phyloP scores from a whole-genome alignment of 2,888 invertebrate species.

The Axea sp. region DNA sequence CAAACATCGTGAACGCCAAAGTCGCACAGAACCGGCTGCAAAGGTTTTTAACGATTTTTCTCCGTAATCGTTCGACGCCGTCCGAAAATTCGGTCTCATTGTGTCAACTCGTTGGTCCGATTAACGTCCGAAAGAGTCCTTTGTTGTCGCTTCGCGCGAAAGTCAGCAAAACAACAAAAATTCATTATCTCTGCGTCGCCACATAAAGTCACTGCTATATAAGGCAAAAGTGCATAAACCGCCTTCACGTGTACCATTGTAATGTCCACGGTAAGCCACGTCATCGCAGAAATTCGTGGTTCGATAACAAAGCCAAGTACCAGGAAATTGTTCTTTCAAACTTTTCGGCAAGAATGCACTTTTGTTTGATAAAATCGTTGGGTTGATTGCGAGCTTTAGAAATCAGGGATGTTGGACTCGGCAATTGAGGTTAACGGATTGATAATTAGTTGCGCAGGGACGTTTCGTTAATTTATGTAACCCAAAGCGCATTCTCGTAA shows the following conservation, averaged over 20 bases:
- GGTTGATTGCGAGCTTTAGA: constrained; percentile 5
- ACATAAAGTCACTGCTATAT: constrained; percentile 22
- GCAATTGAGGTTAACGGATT: background rate
- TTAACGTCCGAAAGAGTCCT: constrained; percentile 23
- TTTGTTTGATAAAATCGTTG: background rate
- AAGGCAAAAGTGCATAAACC: constrained; percentile 34
- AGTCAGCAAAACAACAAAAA: constrained; percentile 23
- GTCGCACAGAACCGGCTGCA: background rate
- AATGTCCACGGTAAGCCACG: constrained; percentile 10
- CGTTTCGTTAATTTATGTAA: too few relatives aligned
- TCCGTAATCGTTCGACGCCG: constrained; percentile 2
- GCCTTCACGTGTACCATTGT: constrained; percentile 35
- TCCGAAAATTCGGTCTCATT: constrained; percentile 15
- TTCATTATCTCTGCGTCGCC: constrained; percentile 16
- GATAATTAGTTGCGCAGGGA: too few relatives aligned
- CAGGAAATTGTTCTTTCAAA: constrained; percentile 3
- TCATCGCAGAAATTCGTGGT: constrained; percentile 23
- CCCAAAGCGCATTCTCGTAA: too few relatives aligned
- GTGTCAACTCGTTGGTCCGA: constrained; percentile 26
- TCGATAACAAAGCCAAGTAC: background rate
- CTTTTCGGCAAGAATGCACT: background rate
- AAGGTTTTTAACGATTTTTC: constrained; percentile 22
- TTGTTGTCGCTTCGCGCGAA: constrained; percentile 21
- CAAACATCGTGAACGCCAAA: background rate
- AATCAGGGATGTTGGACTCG: background rate